Evolutionary conservation across 64 coral and sea anemone species (phyloP).

Genomic region (Stylophora pistillata): DNA sequence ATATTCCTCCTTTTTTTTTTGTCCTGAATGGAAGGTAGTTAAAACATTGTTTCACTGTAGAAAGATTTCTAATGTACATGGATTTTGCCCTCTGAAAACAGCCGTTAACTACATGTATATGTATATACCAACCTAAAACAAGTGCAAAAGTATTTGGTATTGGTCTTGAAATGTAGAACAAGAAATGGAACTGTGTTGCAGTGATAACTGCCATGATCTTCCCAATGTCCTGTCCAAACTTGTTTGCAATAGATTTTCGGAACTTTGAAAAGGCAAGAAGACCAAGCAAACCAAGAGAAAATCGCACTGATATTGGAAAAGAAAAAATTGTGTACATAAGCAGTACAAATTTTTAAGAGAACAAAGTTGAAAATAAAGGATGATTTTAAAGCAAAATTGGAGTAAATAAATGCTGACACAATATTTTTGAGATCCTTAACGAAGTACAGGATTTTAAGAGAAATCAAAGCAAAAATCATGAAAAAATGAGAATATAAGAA

Average conservation of each 20-base stretch:
- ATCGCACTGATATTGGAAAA: slow-evolving; percentile 64
- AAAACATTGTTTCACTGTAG: too few species aligned
- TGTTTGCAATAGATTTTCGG: slow-evolving; percentile 64
- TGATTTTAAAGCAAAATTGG: too few species aligned
- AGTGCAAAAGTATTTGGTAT: slow-evolving; percentile 98
- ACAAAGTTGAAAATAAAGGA: background rate
- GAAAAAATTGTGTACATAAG: slow-evolving; percentile 3
- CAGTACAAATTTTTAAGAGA: background rate
- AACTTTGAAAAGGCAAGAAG: slow-evolving; percentile 65
- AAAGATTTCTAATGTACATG: too few species aligned
- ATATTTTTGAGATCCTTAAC: too few species aligned
- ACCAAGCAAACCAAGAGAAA: slow-evolving; percentile 68
- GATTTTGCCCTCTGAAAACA: too few species aligned
- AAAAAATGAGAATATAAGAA: too few species aligned
- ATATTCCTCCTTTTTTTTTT: too few species aligned
- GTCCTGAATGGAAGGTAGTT: too few species aligned
- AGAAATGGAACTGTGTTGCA: slow-evolving; percentile 85
- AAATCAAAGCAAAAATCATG: too few species aligned
- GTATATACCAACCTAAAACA: slow-evolving; percentile 70
- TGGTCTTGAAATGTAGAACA: slow-evolving; percentile 93
- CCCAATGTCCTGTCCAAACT: slow-evolving; percentile 83
- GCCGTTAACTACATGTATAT: background rate
- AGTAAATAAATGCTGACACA: too few species aligned
- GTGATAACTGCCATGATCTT: slow-evolving; percentile 61
- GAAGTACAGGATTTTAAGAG: too few species aligned